phyloP scores from a whole-genome alignment of 2,888 invertebrate species.

The Ametastegia equiseti region DNA sequence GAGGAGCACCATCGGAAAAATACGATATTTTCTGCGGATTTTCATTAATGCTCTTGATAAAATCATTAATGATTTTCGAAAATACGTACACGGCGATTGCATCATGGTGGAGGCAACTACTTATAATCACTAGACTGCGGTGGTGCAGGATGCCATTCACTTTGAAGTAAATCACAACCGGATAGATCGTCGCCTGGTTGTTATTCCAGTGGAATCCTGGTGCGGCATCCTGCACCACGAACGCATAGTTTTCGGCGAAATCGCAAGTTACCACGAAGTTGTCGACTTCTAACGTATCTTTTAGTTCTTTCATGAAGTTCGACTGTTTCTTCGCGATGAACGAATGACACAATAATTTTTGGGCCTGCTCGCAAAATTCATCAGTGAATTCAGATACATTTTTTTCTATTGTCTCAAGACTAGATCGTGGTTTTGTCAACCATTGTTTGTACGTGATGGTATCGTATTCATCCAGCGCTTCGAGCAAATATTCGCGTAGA shows the following conservation, averaged over 20 bases:
- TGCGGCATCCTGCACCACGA: slow-evolving; percentile 54
- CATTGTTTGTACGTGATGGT: neutral
- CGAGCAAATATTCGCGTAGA: neutral
- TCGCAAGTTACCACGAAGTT: neutral
- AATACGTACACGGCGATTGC: no score
- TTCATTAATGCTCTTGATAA: no score
- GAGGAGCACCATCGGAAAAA: no score
- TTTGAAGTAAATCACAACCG: slow-evolving; percentile 55
- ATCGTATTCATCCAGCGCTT: neutral
- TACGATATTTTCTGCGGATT: no score
- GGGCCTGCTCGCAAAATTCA: neutral
- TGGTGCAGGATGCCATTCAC: slow-evolving; percentile 48
- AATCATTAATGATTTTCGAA: no score
- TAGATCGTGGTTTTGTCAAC: neutral
- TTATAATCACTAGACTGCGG: slow-evolving; percentile 54
- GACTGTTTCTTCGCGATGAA: slow-evolving; percentile 6
- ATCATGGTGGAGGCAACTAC: no score
- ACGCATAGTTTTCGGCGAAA: no score
- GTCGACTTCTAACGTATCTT: neutral
- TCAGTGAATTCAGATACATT: neutral
- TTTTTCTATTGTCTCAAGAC: neutral
- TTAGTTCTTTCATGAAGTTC: neutral
- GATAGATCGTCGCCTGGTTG: slow-evolving; percentile 16
- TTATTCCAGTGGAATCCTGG: slow-evolving; percentile 57
- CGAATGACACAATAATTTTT: neutral